Percentiles rank a stretch among this genome's conserved stretches.
These are phyloP conservation scores for Timema podura DNA, from an alignment of 2,888 invertebrate species.

Conservation along the genomic window DNA sequence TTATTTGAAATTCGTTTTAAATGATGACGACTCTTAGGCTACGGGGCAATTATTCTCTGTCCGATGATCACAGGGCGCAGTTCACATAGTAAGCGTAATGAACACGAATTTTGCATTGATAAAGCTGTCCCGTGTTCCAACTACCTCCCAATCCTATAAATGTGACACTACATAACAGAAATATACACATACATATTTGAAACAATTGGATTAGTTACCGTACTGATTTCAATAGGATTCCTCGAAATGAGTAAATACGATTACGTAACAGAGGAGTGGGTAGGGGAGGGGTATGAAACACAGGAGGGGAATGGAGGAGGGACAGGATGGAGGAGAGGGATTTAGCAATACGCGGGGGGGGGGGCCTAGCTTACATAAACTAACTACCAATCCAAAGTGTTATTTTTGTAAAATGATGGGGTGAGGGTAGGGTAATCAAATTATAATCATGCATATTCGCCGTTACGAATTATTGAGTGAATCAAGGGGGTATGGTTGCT, in stretches of 20 bases:
- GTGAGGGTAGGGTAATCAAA: background rate
- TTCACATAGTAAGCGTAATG: too few species aligned
- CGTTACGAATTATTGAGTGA: background rate
- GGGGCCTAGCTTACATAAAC: conserved; percentile 5
- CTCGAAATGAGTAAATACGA: too few species aligned
- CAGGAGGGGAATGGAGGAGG: background rate
- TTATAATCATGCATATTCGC: conserved; percentile 12
- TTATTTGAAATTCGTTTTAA: too few species aligned
- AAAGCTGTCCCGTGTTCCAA: too few species aligned
- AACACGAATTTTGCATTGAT: too few species aligned
- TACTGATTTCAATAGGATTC: conserved; percentile 12
- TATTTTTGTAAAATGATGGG: conserved; percentile 9
- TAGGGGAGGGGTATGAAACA: background rate
- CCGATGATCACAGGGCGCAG: too few species aligned
- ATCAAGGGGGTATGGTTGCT: too few species aligned
- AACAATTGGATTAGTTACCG: conserved; percentile 10
- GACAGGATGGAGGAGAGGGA: background rate
- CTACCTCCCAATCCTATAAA: too few species aligned
- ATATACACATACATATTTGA: too few species aligned
- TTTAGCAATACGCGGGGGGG: background rate
- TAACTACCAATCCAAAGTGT: conserved; percentile 9
- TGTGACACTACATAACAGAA: too few species aligned
- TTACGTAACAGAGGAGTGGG: background rate
- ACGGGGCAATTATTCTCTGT: too few species aligned
- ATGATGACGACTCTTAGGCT: too few species aligned